phyloP scores from a whole-genome alignment of 2,888 invertebrate species.

The Chrysolina haemoptera region DNA sequence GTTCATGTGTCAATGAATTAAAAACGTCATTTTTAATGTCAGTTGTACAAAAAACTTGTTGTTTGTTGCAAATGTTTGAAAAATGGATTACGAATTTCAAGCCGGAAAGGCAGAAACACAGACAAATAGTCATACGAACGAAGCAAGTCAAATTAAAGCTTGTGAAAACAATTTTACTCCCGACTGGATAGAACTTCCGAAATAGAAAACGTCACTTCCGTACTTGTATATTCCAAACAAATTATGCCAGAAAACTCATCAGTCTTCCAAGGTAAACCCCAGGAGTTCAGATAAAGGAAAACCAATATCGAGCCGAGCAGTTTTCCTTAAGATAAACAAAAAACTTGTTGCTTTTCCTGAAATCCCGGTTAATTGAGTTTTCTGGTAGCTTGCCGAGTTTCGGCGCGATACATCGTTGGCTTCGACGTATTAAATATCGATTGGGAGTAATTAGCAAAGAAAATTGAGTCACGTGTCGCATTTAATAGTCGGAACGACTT shows the following conservation, averaged over 20 bases:
- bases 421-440: conserved; percentile 46
- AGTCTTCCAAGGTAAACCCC: conserved; percentile 5
- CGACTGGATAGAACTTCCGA: too few species aligned
- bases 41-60: too few species aligned
- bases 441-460: conserved; percentile 44
- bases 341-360: conserved; percentile 39
- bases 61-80: too few species aligned
- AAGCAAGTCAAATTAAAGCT: too few species aligned
- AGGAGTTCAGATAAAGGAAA: conserved; percentile 12
- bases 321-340: conserved; percentile 30
- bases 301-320: conserved; percentile 16
- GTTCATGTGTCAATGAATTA: too few species aligned
- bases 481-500: conserved; percentile 36
- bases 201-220: too few species aligned
- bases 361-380: conserved; percentile 42
- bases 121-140: too few species aligned
- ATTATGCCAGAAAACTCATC: not conserved
- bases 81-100: too few species aligned
- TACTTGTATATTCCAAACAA: not conserved
- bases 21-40: too few species aligned
- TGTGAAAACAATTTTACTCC: too few species aligned
- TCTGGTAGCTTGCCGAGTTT: conserved; percentile 38
- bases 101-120: too few species aligned
- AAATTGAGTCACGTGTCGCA: conserved; percentile 45
- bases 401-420: conserved; percentile 34